Base-by-base conservation (phyloP, 1,140 invertebrate species). In the Nautilus pompilius region DNA sequence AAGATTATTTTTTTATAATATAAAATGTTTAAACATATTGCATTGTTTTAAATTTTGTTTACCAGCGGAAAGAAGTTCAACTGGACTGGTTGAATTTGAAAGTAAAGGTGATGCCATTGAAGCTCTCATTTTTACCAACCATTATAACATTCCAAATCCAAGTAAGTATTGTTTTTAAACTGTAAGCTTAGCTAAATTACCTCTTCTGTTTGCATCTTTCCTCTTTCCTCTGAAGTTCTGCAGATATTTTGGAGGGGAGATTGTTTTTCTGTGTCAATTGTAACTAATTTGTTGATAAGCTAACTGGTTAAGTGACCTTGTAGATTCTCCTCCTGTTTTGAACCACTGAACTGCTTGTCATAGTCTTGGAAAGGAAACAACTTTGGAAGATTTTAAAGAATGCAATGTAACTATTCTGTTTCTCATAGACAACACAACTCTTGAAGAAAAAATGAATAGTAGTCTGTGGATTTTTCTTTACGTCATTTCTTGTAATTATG, bases 101-200 rank as follows among this genome's bases (percentile, higher is more conserved):
- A 91, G 88, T 79, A 90, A 95, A 62, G 89, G 89, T 30, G 90
- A 94, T 77, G 93, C 96, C 17, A 90, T 96, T 15, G 92, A 96
- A 76, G 95, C 93, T 36, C 90, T 99, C 60, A 92, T 96, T 87
- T 88, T 93, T 66, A 93, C 92, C 81, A 99, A 99, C 85, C 96
- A 99, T 85, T 90, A 91, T 61, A 92, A 93, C 62, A 91, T 98
- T 74, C 91, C 93, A 77, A 95, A 89, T 80, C 87, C 87, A 73
- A 87, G 88, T 89, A 81, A 82, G 73, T 69, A 29, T 29, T 34
- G 54, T 26, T 58, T 30, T 41, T 8, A 24, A 53, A 48, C 29
- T 28, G 5, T 28, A 20, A 41, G 15, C 2, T 5, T 30, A n/a
- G 3, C 22, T n/a, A 2, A 49, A n/a, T 57, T 48, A 30, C 59